Evolutionary conservation across 2,797 vertebrate genomes (phyloP).

Genomic region (Naso thynnoides): DNA sequence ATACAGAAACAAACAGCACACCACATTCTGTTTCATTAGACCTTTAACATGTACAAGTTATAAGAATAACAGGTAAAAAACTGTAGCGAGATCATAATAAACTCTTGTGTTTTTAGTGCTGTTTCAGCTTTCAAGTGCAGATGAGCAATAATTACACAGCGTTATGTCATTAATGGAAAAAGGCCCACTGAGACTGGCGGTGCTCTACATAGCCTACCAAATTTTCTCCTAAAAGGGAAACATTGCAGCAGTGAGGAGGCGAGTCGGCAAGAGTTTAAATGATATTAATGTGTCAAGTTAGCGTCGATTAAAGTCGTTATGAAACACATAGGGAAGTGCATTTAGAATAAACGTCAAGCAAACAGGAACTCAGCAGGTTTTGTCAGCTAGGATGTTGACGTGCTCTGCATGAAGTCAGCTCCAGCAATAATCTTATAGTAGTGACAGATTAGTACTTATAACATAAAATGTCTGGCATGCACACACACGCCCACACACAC

Average conservation of each 20-base stretch:
- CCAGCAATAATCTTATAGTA: constrained; percentile 60
- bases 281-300: constrained; percentile 60
- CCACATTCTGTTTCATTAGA: no score
- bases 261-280: constrained; percentile 53
- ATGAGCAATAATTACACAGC: constrained; percentile 66
- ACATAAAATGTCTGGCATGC: constrained; percentile 31
- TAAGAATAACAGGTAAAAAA: constrained; percentile 27
- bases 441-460: constrained; percentile 64
- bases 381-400: constrained; percentile 67
- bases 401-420: constrained; percentile 49
- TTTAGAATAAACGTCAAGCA: constrained; percentile 52
- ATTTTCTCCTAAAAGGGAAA: constrained; percentile 23
- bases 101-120: constrained; percentile 33
- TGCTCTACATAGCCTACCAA: constrained; percentile 43
- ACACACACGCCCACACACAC: constrained; percentile 11
- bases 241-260: constrained; percentile 8
- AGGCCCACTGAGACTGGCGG: constrained; percentile 50
- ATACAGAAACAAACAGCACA: no score
- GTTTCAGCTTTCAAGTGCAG: constrained; percentile 62
- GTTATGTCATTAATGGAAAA: constrained; percentile 56
- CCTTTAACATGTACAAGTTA: not conserved
- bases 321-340: constrained; percentile 50
- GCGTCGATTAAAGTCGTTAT: constrained; percentile 60
- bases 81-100: constrained; percentile 19
- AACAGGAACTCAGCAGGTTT: constrained; percentile 67